Base-by-base conservation (phyloP, 2,797 vertebrate genomes). In the Emys orbicularis region DNA sequence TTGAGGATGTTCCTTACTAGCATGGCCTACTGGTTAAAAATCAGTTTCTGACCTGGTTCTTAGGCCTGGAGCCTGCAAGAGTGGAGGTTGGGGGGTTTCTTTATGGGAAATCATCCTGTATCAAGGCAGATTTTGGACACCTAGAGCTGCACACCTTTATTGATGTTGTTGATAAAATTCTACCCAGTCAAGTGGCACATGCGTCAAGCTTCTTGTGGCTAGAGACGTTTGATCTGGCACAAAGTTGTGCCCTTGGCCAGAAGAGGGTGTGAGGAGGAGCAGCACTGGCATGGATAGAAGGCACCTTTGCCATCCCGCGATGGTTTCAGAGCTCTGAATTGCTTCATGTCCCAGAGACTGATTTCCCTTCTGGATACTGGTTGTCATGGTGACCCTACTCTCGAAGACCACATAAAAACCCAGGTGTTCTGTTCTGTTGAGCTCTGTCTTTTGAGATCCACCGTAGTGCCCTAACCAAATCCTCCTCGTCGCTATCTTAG, bases 291-390 rank as follows among this genome's bases (percentile, higher is more conserved):
- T 19, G 18, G 15, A n/a, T 8, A n/a, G 34, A 65, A n/a, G 34
- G 13, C 8, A n/a, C 61, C 34, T 65, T 65, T 8, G 16, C 61
- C 61, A 65, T 18, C 61, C 16, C 10, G 34, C 4, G 18, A 19
- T 65, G 61, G 61, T n/a, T 65, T n/a, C 61, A 65, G 61, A 65
- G 25, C 47, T 19, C 37, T 54, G 10, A 57, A 13, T 18, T 27
- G 6, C 23, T n/a, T 3, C 18, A 5, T 1, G 3, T 79, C 3
- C 12, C 7, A 9, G 29, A 81, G 3, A 21, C 25, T 15, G 84
- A 4, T 15, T 25, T 50, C 18, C 57, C 21, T 65, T 13, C 34
- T 68, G 12, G 34, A 2, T 50, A 25, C 16, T 72, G 84, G 23
- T 2, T 90, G 87, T 61, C 81, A 15, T 85, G 8, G 8, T 34